A percentile compares a stretch with the other conserved stretches of the same genome.
Conservation (phyloP, 92 coral and sea anemone genomes). For the Nematostella vectensis region DNA sequence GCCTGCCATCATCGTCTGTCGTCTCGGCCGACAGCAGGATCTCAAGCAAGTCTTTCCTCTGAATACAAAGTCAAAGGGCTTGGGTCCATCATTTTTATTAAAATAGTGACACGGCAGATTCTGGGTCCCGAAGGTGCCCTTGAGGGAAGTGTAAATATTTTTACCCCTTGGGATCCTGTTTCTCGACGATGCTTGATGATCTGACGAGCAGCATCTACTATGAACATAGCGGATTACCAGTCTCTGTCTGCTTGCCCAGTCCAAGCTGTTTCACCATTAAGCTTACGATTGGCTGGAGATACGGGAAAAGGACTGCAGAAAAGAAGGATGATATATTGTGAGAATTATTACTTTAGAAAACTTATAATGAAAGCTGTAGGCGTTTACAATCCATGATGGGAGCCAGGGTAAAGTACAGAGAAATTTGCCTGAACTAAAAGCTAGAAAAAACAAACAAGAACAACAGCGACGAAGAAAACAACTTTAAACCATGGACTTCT, state of each 20-base stretch:
- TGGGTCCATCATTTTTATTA: no score
- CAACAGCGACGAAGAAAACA: no score
- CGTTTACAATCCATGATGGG: no score
- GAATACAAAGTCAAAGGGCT: background rate
- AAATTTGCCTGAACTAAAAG: no score
- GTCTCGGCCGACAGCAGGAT: constrained; percentile 24
- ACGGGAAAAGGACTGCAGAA: constrained; percentile 13
- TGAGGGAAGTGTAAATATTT: no score
- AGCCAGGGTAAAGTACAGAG: no score
- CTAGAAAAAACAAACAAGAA: no score
- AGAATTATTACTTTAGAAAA: background rate
- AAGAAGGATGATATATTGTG: background rate
- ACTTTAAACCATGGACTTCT: no score
- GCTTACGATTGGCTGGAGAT: constrained; percentile 5
- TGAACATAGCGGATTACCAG: constrained; percentile 5
- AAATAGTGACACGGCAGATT: no score
- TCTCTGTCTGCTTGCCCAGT: background rate
- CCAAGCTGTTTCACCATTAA: background rate
- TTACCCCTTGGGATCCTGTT: constrained; percentile 17
- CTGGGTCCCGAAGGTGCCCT: no score
- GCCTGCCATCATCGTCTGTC: constrained; percentile 8
- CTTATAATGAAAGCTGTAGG: no score
- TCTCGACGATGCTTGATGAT: constrained; percentile 9
- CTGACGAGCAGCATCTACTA: constrained; percentile 6
- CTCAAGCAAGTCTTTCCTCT: constrained; percentile 36